Conservation (phyloP, 2,113 vertebrate genomes). For the Lota lota region DNA sequence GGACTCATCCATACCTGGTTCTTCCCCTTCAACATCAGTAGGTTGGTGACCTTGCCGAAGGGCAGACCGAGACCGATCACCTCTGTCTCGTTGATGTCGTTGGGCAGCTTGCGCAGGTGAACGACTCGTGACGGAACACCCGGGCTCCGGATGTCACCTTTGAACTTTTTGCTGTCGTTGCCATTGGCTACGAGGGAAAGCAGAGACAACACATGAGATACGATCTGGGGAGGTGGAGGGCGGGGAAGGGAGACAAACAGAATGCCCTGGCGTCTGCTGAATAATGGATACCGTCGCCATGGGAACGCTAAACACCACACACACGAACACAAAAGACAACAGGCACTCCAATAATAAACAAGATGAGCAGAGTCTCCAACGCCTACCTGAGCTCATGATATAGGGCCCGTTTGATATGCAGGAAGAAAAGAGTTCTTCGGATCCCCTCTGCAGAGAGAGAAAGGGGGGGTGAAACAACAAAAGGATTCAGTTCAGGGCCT, state of each 20-base stretch:
- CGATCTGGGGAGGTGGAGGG: slow-evolving; percentile 58
- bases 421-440: slow-evolving; percentile 98
- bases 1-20: slow-evolving; percentile 82
- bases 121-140: slow-evolving; percentile 91
- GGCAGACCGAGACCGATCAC: slow-evolving; percentile 95
- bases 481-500: slow-evolving; percentile 50
- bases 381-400: slow-evolving; percentile 93
- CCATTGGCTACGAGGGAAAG: slow-evolving; percentile 84
- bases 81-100: slow-evolving; percentile 92
- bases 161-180: slow-evolving; percentile 99
- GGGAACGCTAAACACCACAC: slow-evolving; percentile 49
- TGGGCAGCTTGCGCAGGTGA: slow-evolving; percentile 91
- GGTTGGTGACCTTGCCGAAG: slow-evolving; percentile 96
- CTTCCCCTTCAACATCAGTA: slow-evolving; percentile 97
- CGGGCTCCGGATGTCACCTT: slow-evolving; percentile 86
- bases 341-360: slow-evolving; percentile 41
- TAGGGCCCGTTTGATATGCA: slow-evolving; percentile 97
- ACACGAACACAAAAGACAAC: slow-evolving; percentile 18
- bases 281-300: slow-evolving; percentile 63
- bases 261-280: slow-evolving; percentile 44
- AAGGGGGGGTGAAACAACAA: slow-evolving; percentile 34
- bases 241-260: slow-evolving; percentile 32
- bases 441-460: slow-evolving; percentile 85
- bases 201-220: slow-evolving; percentile 44
- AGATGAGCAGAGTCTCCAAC: slow-evolving; percentile 25